phyloP scores from a whole-genome alignment of 2,113 vertebrate genomes.

The Corythornis vintsioides region DNA sequence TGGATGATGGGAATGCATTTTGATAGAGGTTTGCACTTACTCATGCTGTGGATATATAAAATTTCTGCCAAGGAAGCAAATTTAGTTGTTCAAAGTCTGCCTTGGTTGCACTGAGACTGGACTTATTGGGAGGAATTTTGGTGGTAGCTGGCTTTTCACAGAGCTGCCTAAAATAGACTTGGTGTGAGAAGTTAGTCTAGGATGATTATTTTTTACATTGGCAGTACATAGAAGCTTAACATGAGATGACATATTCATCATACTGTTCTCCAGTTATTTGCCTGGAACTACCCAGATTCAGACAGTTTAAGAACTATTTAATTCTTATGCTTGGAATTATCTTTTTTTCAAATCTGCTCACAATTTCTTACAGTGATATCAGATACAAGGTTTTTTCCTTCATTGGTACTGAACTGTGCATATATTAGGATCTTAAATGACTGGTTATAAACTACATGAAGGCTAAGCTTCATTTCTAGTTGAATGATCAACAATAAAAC shows the following conservation, averaged over 20 bases:
- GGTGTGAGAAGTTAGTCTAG: not conserved
- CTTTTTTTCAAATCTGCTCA: not conserved
- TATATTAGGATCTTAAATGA: not conserved
- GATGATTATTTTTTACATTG: conserved; percentile 27
- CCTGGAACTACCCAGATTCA: not conserved
- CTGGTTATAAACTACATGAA: accelerated
- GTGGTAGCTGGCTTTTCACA: not conserved
- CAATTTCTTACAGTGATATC: not conserved
- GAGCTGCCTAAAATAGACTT: conserved; percentile 19
- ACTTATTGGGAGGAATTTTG: not conserved
- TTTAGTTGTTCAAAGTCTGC: not conserved
- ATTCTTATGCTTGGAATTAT: not conserved
- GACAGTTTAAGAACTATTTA: not conserved
- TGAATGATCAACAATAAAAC: not conserved
- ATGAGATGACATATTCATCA: not conserved
- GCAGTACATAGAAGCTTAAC: not conserved
- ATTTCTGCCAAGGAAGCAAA: conserved; percentile 42
- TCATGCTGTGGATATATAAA: conserved; percentile 1
- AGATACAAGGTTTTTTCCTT: not conserved
- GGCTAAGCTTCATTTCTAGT: not conserved
- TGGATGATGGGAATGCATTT: conserved; percentile 39
- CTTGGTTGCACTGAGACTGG: conserved; percentile 2
- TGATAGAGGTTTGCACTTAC: not conserved
- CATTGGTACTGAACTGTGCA: not conserved
- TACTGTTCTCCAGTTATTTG: not conserved